Percentiles rank a stretch among this genome's conserved stretches.
Evolutionary conservation across 2,797 vertebrate species (phyloP).

Genomic region (Dallia pectoralis): DNA sequence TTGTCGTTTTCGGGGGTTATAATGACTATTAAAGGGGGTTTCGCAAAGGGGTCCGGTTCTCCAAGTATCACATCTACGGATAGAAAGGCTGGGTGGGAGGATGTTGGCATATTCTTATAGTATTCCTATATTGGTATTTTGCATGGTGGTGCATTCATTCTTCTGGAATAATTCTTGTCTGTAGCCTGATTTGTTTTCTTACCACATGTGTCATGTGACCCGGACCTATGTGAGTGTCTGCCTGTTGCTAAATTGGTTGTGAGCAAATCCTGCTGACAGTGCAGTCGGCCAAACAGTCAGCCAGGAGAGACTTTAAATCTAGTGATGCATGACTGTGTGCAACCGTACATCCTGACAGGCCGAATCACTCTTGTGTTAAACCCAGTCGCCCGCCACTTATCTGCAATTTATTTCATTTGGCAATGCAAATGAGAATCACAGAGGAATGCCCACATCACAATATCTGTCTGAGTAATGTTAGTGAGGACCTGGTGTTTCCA

Average conservation of each 20-base stretch:
- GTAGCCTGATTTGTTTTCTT: neutral
- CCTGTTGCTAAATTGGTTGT: neutral
- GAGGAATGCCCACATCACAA: neutral
- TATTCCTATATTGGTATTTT: neutral
- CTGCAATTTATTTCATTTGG: neutral
- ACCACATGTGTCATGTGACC: conserved; percentile 3
- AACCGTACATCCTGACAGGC: neutral
- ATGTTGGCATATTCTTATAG: neutral
- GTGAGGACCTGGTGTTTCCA: neutral
- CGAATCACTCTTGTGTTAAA: neutral
- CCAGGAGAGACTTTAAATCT: neutral
- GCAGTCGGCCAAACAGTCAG: neutral
- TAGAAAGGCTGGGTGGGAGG: neutral
- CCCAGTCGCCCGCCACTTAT: neutral
- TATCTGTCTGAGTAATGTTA: conserved; percentile 10
- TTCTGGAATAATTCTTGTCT: neutral
- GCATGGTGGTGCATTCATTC: neutral
- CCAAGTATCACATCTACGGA: too few species aligned
- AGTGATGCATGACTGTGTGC: conserved; percentile 7
- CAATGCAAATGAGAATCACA: neutral
- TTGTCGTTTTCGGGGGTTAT: too few species aligned
- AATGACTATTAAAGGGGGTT: too few species aligned
- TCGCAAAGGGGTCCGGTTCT: too few species aligned
- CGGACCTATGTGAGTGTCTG: neutral
- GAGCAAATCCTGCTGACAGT: neutral